Base-by-base conservation (phyloP, 2,797 vertebrate genomes). In the Enoplosus armatus region DNA sequence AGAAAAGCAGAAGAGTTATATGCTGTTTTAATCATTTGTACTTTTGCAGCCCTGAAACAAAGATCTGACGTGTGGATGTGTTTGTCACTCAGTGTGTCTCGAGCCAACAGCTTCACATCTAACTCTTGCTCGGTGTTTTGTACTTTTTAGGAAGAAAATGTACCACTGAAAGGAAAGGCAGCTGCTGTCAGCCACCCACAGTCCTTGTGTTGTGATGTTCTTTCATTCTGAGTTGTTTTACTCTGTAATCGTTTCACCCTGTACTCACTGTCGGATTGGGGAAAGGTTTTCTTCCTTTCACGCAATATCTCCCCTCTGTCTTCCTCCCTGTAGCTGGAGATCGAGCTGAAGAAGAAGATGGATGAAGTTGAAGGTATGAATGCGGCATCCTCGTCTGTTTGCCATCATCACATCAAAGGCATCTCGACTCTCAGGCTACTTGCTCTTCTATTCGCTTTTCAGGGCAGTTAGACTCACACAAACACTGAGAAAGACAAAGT, bases 331-430 rank as follows among this genome's bases (percentile, higher is more conserved):
- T 79, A 99, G 98, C 94, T 99, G 70, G 97, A 98, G 84, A 92
- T 96, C 3, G 97, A 97, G 6, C 91, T 99, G 89, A 95, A 95
- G 51, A 97, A 97, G 81, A 97, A 96, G 70, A 95, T 99, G 72
- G 95, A 96, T 35, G 96, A 97, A 20, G 95, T 98, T 3, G 96
- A 98, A 98, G 98, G 98, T 99, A 96, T 26, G 75, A 66, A 8
- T 7, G 37, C 3, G 7, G 29, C 29, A 26, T 62, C 54, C 26
- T 51, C 33, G 54, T 62, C 24, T 22, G 56, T 70, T 43, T 47
- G 26, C 65, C 39, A 10, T 22, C 63, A 10, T 22, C 63, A 5
- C 12, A 6, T 59, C 7, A n/a, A 27, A 45, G 24, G 3, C 58
- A 2, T 35, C 50, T 24, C 0, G 22, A 20, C 33, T 77, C 35